Conservation (phyloP, 2,113 vertebrate species). For the Rana temporaria region DNA sequence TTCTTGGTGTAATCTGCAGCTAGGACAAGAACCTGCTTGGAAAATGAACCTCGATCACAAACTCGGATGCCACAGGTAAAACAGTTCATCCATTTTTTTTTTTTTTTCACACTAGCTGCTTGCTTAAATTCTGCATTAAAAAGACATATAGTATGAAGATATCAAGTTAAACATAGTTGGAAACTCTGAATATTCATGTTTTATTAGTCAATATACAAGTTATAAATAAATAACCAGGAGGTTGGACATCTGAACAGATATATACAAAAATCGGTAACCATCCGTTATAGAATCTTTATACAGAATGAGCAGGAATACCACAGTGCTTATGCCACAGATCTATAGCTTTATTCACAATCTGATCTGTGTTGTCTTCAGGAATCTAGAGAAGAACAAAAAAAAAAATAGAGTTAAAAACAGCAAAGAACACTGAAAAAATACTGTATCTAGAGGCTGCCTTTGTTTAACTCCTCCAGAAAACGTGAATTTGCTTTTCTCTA, state of each 20-base stretch:
- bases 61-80: too few relatives aligned
- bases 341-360: conserved; percentile 95
- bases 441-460: too few relatives aligned
- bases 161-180: neutral
- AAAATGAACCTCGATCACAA: too few relatives aligned
- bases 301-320: conserved; percentile 86
- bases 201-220: neutral
- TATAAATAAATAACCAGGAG: neutral
- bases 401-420: neutral
- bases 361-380: conserved; percentile 94
- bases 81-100: too few relatives aligned
- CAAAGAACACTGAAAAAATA: neutral
- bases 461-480: too few relatives aligned
- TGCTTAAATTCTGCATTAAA: too few relatives aligned
- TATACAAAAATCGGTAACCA: neutral
- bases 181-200: neutral
- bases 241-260: neutral
- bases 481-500: too few relatives aligned
- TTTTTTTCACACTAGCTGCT: too few relatives aligned
- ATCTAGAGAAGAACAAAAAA: conserved; percentile 74
- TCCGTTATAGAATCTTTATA: conserved; percentile 65
- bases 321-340: conserved; percentile 96
- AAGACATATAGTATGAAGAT: too few relatives aligned
- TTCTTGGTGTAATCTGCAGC: too few relatives aligned
- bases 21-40: too few relatives aligned